These are phyloP conservation scores for Syrphus vitripennis DNA, from an alignment of 2,888 invertebrate species.

Conservation along the genomic window DNA sequence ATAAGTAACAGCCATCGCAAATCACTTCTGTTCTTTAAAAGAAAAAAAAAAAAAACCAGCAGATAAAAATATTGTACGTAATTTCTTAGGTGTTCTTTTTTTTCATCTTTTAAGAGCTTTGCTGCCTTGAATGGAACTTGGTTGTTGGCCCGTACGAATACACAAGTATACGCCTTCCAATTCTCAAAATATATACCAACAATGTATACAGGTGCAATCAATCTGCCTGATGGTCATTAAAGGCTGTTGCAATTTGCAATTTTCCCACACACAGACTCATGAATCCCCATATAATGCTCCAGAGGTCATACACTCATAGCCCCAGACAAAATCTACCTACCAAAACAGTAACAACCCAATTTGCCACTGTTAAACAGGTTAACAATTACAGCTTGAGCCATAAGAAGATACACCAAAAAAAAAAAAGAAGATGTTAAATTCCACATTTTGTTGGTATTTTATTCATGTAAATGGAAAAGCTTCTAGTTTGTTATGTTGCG, in stretches of 20 bases:
- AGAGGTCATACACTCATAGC: constrained; percentile 50
- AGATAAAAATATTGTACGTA: background rate
- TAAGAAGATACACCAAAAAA: background rate
- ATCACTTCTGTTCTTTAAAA: constrained; percentile 5
- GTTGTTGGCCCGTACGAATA: background rate
- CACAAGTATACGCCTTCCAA: constrained; percentile 1
- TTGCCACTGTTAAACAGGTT: constrained; percentile 58
- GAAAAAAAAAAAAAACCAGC: too few species aligned
- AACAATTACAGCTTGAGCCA: constrained; percentile 13
- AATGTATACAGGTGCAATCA: constrained; percentile 48
- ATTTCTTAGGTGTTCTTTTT: background rate
- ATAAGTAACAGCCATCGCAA: constrained; percentile 10
- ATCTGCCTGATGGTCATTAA: constrained; percentile 31
- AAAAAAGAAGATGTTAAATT: background rate
- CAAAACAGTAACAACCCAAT: constrained; percentile 60
- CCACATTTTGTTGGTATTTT: constrained; percentile 49
- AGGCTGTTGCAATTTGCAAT: constrained; percentile 53
- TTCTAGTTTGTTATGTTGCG: background rate
- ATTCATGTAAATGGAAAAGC: constrained; percentile 57
- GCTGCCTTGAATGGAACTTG: constrained; percentile 18
- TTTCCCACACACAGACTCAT: constrained; percentile 36
- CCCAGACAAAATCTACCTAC: constrained; percentile 52
- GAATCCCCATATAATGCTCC: constrained; percentile 18
- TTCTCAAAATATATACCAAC: constrained; percentile 22
- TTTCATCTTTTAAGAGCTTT: background rate